Conservation (phyloP, 2,797 vertebrate genomes). For the Glyptemys insculpta region DNA sequence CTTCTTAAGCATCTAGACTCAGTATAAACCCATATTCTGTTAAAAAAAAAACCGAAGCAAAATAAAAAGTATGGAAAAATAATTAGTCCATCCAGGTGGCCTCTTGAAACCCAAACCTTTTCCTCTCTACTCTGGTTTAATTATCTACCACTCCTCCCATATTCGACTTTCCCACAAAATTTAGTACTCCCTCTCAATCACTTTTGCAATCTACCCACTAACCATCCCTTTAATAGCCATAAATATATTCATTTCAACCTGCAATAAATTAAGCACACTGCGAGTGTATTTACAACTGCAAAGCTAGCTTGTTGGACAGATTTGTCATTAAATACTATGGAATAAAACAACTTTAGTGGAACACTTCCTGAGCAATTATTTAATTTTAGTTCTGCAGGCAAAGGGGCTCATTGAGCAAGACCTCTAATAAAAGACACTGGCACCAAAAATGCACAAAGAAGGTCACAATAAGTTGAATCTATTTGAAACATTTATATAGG, state of each 20-base stretch:
- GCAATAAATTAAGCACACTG: background rate
- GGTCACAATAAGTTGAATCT: background rate
- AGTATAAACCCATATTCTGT: background rate
- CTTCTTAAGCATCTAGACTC: background rate
- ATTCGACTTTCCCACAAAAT: conserved; percentile 17
- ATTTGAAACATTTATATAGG: background rate
- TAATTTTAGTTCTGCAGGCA: background rate
- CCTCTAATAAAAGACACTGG: background rate
- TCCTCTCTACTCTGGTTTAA: conserved; percentile 35
- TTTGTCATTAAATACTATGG: background rate
- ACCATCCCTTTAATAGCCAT: background rate
- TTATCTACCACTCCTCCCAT: conserved; percentile 23
- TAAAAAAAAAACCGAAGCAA: conserved; percentile 17
- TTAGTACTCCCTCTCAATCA: background rate
- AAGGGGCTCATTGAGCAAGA: background rate
- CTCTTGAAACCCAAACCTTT: conserved; percentile 38
- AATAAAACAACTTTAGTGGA: background rate
- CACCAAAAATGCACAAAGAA: background rate
- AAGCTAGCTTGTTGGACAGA: too few species aligned
- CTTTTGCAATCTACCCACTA: background rate
- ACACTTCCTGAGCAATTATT: background rate
- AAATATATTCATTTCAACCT: background rate
- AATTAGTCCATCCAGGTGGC: background rate
- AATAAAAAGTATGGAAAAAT: background rate
- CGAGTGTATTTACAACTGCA: background rate